phyloP scores from a whole-genome alignment of 2,113 vertebrate genomes.

The Typhlomys cinereus region DNA sequence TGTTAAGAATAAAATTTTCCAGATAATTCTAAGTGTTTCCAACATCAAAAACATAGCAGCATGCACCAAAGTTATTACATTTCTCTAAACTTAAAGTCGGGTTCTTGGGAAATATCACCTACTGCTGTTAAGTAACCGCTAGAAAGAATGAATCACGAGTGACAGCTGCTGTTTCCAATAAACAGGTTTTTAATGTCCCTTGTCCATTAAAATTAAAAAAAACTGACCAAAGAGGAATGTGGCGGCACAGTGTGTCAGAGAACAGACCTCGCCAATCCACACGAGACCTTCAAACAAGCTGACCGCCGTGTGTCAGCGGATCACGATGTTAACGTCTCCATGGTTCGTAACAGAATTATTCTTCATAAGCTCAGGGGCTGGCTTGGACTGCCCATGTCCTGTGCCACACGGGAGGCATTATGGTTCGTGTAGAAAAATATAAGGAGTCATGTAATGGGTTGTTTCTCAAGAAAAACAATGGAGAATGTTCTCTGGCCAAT shows the following conservation, averaged over 20 bases:
- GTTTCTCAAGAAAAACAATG: neutral
- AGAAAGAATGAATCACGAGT: conserved; percentile 12
- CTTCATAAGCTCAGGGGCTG: conserved; percentile 2
- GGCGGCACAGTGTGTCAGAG: neutral
- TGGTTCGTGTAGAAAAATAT: neutral
- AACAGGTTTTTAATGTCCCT: conserved; percentile 29
- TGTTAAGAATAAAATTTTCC: neutral
- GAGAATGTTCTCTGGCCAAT: neutral
- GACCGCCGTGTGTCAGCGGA: no score
- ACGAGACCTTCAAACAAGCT: no score
- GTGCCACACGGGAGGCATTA: neutral
- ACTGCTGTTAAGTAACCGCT: neutral
- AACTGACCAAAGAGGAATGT: neutral
- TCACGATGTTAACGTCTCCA: no score
- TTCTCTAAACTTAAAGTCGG: neutral
- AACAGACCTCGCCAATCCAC: neutral
- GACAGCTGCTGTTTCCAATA: neutral
- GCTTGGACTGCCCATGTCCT: neutral
- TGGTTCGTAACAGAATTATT: neutral
- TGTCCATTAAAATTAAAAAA: conserved; percentile 29
- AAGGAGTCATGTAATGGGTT: neutral
- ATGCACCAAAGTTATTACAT: neutral
- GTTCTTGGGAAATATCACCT: neutral
- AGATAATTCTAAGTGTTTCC: neutral
- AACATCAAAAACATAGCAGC: neutral